Conservation (phyloP, 2,888 invertebrate species). For the Amblyjoppa fuscipennis region DNA sequence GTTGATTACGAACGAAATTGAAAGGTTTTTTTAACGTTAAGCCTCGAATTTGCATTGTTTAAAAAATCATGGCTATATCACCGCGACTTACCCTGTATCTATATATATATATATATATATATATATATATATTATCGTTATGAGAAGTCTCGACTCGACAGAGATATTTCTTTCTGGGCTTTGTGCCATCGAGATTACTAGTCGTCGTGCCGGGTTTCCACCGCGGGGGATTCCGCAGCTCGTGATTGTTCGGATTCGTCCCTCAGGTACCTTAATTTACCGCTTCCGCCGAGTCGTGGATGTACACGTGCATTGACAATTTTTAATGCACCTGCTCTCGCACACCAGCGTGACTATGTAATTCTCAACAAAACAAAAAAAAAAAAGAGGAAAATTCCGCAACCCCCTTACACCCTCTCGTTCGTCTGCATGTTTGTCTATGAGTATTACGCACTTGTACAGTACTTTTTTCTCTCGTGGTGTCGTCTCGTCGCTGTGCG, state of each 20-base stretch:
- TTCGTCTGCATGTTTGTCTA: conserved; percentile 39
- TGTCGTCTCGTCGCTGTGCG: conserved; percentile 27
- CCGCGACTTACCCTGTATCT: not conserved
- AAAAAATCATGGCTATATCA: too few relatives aligned
- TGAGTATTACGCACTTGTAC: conserved; percentile 43
- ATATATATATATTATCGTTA: not conserved
- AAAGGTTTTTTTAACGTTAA: too few relatives aligned
- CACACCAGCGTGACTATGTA: conserved; percentile 28
- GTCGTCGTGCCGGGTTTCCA: not conserved
- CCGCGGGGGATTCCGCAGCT: not conserved
- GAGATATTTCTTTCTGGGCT: conserved; percentile 38
- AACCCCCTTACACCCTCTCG: not conserved
- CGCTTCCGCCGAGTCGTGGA: not conserved
- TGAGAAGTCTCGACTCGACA: not conserved
- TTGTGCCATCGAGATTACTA: conserved; percentile 21
- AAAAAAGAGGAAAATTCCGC: not conserved
- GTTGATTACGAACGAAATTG: too few relatives aligned
- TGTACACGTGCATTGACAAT: not conserved
- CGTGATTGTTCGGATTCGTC: conserved; percentile 23
- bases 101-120: not conserved
- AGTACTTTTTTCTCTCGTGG: conserved; percentile 43
- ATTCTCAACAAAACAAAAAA: conserved; percentile 22
- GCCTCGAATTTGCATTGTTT: too few relatives aligned
- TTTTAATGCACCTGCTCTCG: conserved; percentile 35
- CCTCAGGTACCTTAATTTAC: conserved; percentile 31